Evolutionary conservation across 2,797 vertebrate genomes (phyloP).

Genomic region (Anisognathus igniventris): DNA sequence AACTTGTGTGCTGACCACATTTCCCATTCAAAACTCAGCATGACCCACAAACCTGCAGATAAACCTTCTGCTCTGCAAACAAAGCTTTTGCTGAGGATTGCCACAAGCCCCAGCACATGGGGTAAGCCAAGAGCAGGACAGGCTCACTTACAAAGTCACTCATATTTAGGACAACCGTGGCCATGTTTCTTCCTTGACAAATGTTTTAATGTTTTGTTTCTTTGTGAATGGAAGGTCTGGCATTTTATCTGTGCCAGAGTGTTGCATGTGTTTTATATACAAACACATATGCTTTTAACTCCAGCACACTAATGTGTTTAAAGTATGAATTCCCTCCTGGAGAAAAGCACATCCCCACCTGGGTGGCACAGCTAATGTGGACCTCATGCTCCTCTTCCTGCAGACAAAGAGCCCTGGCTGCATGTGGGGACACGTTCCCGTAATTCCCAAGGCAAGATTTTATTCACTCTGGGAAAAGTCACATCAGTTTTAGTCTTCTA

Average conservation of each 20-base stretch:
- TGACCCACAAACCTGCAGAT: neutral
- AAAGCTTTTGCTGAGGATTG: neutral
- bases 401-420: neutral
- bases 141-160: neutral
- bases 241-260: neutral
- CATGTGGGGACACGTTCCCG: neutral
- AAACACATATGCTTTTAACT: neutral
- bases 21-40: neutral
- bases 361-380: neutral
- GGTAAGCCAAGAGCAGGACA: neutral
- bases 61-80: neutral
- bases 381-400: neutral
- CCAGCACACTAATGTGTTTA: neutral
- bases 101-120: neutral
- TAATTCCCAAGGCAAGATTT: neutral
- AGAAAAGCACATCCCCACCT: neutral
- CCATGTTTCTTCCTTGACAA: neutral
- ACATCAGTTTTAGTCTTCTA: neutral
- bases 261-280: neutral
- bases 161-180: neutral
- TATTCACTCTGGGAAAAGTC: neutral
- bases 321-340: neutral
- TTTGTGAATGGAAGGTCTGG: neutral
- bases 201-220: neutral
- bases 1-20: neutral